phyloP scores from a whole-genome alignment of 2,113 vertebrate species.

The Gallinago undulata region DNA sequence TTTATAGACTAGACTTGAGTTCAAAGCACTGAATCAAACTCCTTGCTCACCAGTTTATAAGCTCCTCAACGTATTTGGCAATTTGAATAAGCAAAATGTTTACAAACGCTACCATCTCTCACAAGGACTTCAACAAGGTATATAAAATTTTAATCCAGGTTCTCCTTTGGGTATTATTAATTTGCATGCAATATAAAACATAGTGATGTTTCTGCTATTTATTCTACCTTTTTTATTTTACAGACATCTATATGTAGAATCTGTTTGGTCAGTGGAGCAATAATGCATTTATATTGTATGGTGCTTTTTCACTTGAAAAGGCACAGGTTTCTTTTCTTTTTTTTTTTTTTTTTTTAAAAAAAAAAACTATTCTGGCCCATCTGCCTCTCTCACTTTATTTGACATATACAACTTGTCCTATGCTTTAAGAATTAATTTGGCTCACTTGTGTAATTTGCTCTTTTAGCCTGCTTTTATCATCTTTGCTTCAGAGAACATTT shows the following conservation, averaged over 20 bases:
- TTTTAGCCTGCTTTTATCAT: constrained; percentile 34
- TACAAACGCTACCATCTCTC: background rate
- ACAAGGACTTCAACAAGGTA: background rate
- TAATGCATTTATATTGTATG: background rate
- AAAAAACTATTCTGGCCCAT: background rate
- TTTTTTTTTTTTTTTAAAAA: background rate
- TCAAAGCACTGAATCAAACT: background rate
- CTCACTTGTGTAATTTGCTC: constrained; percentile 33
- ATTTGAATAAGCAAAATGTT: background rate
- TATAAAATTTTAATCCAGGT: background rate
- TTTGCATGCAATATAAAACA: background rate
- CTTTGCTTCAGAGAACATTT: constrained; percentile 39
- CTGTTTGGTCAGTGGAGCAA: background rate
- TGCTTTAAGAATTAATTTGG: constrained; percentile 22
- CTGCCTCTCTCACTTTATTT: background rate
- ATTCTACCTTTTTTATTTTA: background rate
- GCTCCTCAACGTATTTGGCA: fast-evolving
- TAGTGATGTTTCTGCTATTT: background rate
- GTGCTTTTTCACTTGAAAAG: background rate
- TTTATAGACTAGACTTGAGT: background rate
- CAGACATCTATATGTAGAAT: background rate
- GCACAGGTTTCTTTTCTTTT: background rate
- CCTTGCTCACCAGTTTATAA: background rate
- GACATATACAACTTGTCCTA: background rate
- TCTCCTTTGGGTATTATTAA: background rate